Percentiles rank a stretch among this genome's conserved stretches.
Evolutionary conservation across 1,140 invertebrate genomes (phyloP).

Genomic region (Trissolcus basalis): DNA sequence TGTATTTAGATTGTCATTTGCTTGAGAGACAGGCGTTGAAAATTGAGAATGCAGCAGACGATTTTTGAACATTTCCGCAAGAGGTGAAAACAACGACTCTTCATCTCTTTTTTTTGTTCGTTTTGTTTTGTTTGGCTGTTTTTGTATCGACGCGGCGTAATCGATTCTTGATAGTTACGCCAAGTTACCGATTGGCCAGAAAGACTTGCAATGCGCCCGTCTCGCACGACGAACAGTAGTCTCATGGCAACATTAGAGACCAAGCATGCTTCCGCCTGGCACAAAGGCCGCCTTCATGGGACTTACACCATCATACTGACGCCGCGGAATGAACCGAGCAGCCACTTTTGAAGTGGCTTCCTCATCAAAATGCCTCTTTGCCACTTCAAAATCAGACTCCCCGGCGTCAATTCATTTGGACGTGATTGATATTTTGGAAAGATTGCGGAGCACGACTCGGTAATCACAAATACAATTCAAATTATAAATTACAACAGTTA

Average conservation of each 20-base stretch:
- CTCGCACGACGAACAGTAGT: constrained; percentile 59
- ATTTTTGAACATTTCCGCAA: constrained; percentile 47
- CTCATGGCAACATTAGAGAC: constrained; percentile 62
- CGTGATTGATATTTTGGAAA: no score
- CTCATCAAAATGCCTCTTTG: constrained; percentile 55
- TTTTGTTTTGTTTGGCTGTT: constrained; percentile 43
- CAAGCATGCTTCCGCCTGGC: constrained; percentile 68
- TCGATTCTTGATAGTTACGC: constrained; percentile 61
- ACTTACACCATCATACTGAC: constrained; percentile 55
- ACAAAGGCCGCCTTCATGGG: constrained; percentile 70
- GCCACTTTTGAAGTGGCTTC: constrained; percentile 50
- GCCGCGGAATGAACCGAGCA: constrained; percentile 46
- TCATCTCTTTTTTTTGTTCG: not conserved
- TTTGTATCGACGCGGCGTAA: constrained; percentile 49
- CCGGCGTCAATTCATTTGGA: constrained; percentile 43
- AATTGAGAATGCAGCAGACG: constrained; percentile 47
- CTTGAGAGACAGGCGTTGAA: constrained; percentile 39
- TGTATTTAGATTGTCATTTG: constrained; percentile 45
- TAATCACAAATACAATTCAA: no score
- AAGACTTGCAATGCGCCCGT: constrained; percentile 50
- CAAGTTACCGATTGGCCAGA: constrained; percentile 51
- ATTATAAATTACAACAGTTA: no score
- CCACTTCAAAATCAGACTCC: constrained; percentile 51
- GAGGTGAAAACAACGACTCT: constrained; percentile 46
- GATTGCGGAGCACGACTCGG: no score